Base-by-base conservation (phyloP, 2,888 invertebrate genomes). In the Amiota minor region DNA sequence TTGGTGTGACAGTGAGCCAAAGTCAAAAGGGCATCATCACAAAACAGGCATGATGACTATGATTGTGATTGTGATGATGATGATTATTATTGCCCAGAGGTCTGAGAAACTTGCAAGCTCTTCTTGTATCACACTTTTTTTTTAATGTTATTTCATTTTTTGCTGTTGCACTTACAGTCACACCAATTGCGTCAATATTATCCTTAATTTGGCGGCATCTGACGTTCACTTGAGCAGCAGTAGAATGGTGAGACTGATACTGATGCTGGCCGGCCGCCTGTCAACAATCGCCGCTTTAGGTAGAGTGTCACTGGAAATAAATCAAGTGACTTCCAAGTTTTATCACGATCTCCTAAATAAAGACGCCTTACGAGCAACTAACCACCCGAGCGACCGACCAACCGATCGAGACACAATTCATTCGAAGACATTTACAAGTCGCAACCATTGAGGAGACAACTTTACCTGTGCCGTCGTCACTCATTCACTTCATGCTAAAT, bases 321-420 rank as follows among this genome's bases (percentile, higher is more conserved):
- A 88, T 88, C 88, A 88, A 87, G 88, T 86, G 88, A 88, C 88
- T 88, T 88, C 88, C 88, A 88, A 88, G 81, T 88, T 88, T 88
- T 88, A 88, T 88, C 88, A 88, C 88, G 88, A 88, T 88, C 88
- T 88, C 87, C 85, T 88, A 88, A 88, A 88, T 88, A 88, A 86
- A 78, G 87, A 81, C 86, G 86, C 84, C 81, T 80, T 86, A 78
- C 74, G 78, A 35, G 35, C 35, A 35, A 35, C 35, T 35, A 35
- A 35, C 35, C 35, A 35, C 35, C 35, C 35, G 35, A 35, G 35
- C 35, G 35, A 35, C 35, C 35, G 35, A 35, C 23, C 23, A 23
- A 23, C 35, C 86, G 86, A 83, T 84, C 86, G 83, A 80, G 74
- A 77, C 77, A 69, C 69, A 75, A 35, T 55, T 61, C 64, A 55